Evolutionary conservation across 2,797 vertebrate genomes (phyloP), one percentile per base, ranked within the genome.

Genomic region (Odontamblyopus lacepedii): DNA sequence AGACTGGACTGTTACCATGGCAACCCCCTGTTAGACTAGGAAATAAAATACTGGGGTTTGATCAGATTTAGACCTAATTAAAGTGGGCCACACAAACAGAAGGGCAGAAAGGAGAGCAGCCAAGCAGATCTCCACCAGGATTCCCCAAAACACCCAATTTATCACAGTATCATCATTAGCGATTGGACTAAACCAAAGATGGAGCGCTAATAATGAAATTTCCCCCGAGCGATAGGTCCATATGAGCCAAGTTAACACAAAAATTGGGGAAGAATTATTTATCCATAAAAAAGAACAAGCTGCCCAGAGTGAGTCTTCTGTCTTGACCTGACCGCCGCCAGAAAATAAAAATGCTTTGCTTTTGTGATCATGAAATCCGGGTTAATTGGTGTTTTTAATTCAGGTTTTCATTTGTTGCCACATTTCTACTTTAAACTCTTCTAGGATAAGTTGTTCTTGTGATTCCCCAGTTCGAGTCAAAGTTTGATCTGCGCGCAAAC

Each of bases 1-100:
- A 78, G 71, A 60, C 77, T 78, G 78, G 78, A 65, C 69, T 0
- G 85, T 92, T 82, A 77, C 85, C 83, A 85, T 81, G 51, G 86
- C 83, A 88, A 92, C 87, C 62, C 72, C 87, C 86, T 84, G 87
- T 91, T 91, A 89, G 74, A 70, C 73, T 74, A 44, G 80, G 79
- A 88, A 86, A 88, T 76, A 86, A 63, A 63, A 76, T 86, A 81
- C 83, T 77, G 77, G 81, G 76, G 86, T 88, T 90, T 88, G 82
- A 88, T 88, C 83, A 86, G 87, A 91, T 82, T 85, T 90, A 88
- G 86, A 72, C 87, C 86, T 85, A 91, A 90, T 91, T 89, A 92
- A 82, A 71, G 67, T 71, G 18, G 79, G 79, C 83, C 81, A 85
- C 87, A 89, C 78, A 89, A 67, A 90, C 85, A 83, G 75, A 87